Base-by-base conservation (phyloP, 1,140 invertebrate species). In the Delia radicum region DNA sequence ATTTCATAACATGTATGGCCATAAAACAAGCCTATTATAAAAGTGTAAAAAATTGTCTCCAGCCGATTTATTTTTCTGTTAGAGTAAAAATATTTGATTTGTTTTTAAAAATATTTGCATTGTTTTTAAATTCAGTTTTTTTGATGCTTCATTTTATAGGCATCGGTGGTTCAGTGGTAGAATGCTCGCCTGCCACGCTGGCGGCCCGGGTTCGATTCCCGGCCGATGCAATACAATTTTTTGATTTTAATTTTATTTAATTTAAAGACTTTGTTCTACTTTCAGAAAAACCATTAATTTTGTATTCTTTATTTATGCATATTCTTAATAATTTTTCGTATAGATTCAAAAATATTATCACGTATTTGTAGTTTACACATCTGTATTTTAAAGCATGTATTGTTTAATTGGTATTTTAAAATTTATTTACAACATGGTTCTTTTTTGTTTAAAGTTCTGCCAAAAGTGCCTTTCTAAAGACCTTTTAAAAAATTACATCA, bases 161-260 rank as follows among this genome's bases (percentile, higher is more conserved):
- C 89, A 90, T 90, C 89, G 89, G 87, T 90, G 89, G 88, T 89
- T 89, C 89, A 90, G 88, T 89, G 89, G 89, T 90, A 89, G 89
- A 89, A 90, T 93, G 90, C 91, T 93, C 92, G 92, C 91, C 91
- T 93, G 91, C 92, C 91, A 93, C 92, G 92, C 92, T 91, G 91
- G 91, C 90, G 92, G 90, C 91, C 92, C 92, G 92, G 92, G 92
- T 93, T 93, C 92, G 91, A 93, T 93, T 93, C 91, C 91, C 92
- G 92, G 92, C 90, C 91, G 91, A 92, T 92, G 92, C 92, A 93
- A 42, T 37, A 6, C 21, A 1, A 18, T 33, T 31, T 74, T 29
- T 74, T 74, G 0, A 29, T 18, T 61, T 37, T 37, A 7, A 7
- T 37, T n/a, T n/a, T n/a, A n/a, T n/a, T n/a, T n/a, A n/a, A n/a